phyloP scores from a whole-genome alignment of 2,113 vertebrate species.

The Hydrolagus affinis region DNA sequence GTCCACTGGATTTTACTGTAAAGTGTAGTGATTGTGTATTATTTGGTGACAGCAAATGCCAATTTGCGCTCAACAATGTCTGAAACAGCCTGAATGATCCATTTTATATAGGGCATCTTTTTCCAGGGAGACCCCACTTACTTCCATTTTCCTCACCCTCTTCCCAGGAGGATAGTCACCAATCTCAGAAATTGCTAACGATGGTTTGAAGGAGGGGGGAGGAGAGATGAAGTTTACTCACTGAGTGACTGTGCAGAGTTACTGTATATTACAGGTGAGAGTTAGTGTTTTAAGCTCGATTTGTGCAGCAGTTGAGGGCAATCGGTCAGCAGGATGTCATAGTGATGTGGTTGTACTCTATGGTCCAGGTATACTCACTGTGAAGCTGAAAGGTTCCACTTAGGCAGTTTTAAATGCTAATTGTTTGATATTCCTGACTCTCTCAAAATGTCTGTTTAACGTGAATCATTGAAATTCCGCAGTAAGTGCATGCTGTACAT shows the following conservation, averaged over 20 bases:
- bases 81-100: no score
- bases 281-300: neutral
- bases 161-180: no score
- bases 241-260: neutral
- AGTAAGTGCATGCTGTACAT: neutral
- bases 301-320: neutral
- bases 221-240: neutral
- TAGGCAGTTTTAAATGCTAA: conserved; percentile 6
- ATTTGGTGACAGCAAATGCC: no score
- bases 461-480: neutral
- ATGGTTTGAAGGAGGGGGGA: no score
- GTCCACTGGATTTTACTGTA: no score
- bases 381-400: neutral
- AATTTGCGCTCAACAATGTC: no score
- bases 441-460: neutral
- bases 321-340: neutral
- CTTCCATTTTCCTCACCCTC: no score
- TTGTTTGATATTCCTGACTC: neutral
- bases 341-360: neutral
- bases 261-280: neutral
- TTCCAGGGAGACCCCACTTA: no score
- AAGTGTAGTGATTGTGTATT: no score
- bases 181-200: no score
- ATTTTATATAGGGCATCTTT: no score
- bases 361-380: conserved; percentile 8